Evolutionary conservation across 2,797 vertebrate species (phyloP).

Genomic region (Dallia pectoralis): DNA sequence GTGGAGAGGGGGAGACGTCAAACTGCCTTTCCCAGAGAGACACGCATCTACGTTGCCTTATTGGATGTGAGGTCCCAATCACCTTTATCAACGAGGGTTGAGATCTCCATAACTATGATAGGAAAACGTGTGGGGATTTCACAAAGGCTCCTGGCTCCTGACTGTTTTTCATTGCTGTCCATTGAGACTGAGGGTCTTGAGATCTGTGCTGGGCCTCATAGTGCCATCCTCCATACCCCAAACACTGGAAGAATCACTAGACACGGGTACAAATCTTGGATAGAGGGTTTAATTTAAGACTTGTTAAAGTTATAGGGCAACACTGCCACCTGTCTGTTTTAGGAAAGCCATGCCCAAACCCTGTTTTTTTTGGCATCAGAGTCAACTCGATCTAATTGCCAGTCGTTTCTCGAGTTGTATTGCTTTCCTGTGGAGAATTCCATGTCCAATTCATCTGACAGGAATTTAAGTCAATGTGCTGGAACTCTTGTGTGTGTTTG

Average conservation of each 20-base stretch:
- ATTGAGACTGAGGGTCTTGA: background rate
- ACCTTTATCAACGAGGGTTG: slow-evolving; percentile 39
- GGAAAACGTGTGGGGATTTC: background rate
- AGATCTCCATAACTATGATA: background rate
- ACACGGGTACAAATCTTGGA: background rate
- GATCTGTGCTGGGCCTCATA: background rate
- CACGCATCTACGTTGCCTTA: no score
- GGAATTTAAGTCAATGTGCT: background rate
- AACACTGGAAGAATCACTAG: background rate
- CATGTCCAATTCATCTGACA: slow-evolving; percentile 11
- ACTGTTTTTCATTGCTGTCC: background rate
- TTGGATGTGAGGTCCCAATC: no score
- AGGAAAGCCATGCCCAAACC: slow-evolving; percentile 10
- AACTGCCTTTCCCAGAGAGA: slow-evolving; percentile 2
- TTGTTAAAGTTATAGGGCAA: slow-evolving; percentile 28
- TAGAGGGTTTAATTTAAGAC: background rate
- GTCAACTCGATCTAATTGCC: slow-evolving; percentile 7
- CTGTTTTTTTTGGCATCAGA: background rate
- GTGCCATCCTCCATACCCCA: background rate
- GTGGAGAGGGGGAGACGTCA: no score
- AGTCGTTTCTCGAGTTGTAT: background rate
- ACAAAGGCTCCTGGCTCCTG: no score
- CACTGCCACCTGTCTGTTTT: slow-evolving; percentile 40
- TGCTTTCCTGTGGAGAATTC: slow-evolving; percentile 4
- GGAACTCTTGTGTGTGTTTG: slow-evolving; percentile 7